Percentiles rank a stretch among this genome's conserved stretches.
These are phyloP conservation scores for Lasioglossum lativentre DNA, from an alignment of 2,888 invertebrate genomes.

Conservation along the genomic window DNA sequence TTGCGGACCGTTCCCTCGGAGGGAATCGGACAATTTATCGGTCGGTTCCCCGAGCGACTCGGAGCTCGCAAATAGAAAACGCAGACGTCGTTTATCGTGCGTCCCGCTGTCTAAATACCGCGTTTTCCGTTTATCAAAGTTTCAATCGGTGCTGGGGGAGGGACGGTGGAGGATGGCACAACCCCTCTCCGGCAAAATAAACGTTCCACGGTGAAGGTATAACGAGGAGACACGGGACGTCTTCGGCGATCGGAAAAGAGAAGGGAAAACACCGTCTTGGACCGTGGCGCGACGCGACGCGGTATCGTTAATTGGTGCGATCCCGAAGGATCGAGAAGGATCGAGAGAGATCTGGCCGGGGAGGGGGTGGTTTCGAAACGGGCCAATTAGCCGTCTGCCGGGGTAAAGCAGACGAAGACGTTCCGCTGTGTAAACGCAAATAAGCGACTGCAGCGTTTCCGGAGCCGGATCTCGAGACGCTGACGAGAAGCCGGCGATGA, in stretches of 20 bases:
- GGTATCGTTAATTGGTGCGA: constrained; percentile 34
- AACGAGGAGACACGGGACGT: not conserved
- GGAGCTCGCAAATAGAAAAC: constrained; percentile 8
- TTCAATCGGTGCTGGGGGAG: not conserved
- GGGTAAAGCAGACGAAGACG: constrained; percentile 37
- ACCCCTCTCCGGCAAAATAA: not conserved
- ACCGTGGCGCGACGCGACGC: not conserved
- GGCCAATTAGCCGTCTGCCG: constrained; percentile 63
- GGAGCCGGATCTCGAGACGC: constrained; percentile 26
- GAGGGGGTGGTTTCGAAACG: not conserved
- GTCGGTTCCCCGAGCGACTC: not conserved
- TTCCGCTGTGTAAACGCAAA: constrained; percentile 60
- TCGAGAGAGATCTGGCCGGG: constrained; percentile 19
- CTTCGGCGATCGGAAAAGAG: not conserved
- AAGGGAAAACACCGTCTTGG: not conserved
- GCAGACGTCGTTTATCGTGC: constrained; percentile 14
- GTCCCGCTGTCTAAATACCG: constrained; percentile 17
- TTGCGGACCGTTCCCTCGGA: not conserved
- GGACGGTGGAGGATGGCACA: no score
- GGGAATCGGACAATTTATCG: constrained; percentile 20
- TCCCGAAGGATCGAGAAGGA: constrained; percentile 24
- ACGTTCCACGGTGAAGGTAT: not conserved
- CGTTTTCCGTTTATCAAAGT: constrained; percentile 16
- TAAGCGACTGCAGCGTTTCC: constrained; percentile 57
- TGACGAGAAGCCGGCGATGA: constrained; percentile 36